Base-by-base conservation (phyloP, 2,113 vertebrate genomes). In the Rhegmatorhina hoffmannsi region DNA sequence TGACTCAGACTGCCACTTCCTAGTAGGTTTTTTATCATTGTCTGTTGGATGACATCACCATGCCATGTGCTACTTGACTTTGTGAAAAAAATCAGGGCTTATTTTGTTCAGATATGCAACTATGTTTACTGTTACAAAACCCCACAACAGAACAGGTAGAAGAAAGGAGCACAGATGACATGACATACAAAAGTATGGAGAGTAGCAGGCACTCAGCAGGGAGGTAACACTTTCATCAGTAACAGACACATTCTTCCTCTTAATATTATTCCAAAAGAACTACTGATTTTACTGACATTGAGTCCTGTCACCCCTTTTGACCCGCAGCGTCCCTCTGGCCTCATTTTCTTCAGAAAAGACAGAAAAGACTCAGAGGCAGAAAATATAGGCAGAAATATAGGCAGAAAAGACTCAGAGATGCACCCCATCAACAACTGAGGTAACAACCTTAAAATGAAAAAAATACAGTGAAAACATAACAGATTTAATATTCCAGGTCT, bases 121-220 rank as follows among this genome's bases (percentile, higher is more conserved):
- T 31, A 7, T 10, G 5, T 68, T 92, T 13, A 23, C 21, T 44
- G 29, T 40, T 20, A n/a, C 53, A 66, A 81, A 80, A 68, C 17
- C 1, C 12, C 19, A 1, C 26, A 74, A 7, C 0, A 3, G 17
- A 75, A 14, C 16, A 53, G 49, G n/a, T 59, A 78, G 21, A 53
- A 68, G 36, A 6, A 68, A 66, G 16, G n/a, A 69, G 6, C 8
- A 38, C 7, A 26, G 43, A 23, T 36, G 19, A 80, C 88, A 23
- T 36, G 19, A 80, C 88, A n/a, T 31, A 36, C 1, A 21, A 69
- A n/a, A 84, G 14, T 11, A 52, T 13, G 8, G 23, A 64, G 29
- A 93, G 29, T 24, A 86, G 44, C 66, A 70, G 28, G 10, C 0
- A 1, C 17, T 87, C 9, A 52, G 13, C 17, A 76, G n/a, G 34